Evolutionary conservation across 2,888 invertebrate genomes (phyloP).

Genomic region (Epistrophe grossulariae): DNA sequence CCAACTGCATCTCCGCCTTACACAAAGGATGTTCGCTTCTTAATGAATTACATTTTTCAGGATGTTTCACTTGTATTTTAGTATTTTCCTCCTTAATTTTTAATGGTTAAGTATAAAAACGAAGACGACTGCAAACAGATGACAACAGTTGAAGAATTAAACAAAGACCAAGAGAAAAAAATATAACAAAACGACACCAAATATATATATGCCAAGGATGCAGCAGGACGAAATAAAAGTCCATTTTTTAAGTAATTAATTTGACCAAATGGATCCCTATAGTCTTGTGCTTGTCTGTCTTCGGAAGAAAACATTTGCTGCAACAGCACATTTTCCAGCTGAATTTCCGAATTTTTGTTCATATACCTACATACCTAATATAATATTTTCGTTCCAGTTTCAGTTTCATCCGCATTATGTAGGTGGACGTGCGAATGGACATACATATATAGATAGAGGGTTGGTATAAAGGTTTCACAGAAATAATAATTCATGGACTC

Average conservation of each 20-base stretch:
- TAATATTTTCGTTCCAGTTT: background rate
- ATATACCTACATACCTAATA: background rate
- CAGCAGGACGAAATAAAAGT: constrained; percentile 44
- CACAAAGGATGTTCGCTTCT: constrained; percentile 45
- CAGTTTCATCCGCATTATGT: background rate
- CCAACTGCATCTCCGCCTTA: constrained; percentile 16
- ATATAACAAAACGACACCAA: background rate
- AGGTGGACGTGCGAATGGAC: background rate
- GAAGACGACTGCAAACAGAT: constrained; percentile 17
- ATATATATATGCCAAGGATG: constrained; percentile 36
- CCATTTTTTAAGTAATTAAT: constrained; percentile 60
- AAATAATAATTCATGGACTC: constrained; percentile 50
- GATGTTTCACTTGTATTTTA: constrained; percentile 32
- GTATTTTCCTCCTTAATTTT: constrained; percentile 17
- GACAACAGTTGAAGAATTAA: constrained; percentile 32
- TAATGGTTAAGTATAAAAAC: background rate
- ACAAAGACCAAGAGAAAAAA: background rate
- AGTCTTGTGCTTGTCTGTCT: constrained; percentile 30
- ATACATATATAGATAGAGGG: background rate
- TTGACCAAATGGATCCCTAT: constrained; percentile 64
- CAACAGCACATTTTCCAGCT: constrained; percentile 38
- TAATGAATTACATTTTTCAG: constrained; percentile 69
- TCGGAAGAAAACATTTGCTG: constrained; percentile 39
- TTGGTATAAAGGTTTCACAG: constrained; percentile 14
- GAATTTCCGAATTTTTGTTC: constrained; percentile 10